phyloP scores from a whole-genome alignment of 2,888 invertebrate genomes.

The Dromius quadrimaculatus region DNA sequence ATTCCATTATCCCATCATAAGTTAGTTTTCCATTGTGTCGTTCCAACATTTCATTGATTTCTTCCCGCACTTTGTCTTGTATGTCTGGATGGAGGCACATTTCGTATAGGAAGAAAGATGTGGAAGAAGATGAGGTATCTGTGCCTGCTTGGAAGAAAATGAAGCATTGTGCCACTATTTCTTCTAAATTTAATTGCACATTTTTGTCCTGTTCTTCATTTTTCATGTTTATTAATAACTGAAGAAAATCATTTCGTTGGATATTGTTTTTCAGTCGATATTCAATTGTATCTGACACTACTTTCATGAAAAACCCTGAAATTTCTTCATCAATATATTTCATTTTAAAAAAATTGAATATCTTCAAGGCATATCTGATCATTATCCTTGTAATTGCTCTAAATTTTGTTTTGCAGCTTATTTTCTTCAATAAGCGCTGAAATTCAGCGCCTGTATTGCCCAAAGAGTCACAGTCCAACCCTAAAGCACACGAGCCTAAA shows the following conservation, averaged over 20 bases:
- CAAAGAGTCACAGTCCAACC: conserved; percentile 70
- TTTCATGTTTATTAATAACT: conserved; percentile 22
- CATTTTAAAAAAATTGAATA: conserved; percentile 50
- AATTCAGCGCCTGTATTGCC: conserved; percentile 69
- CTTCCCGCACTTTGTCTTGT: conserved; percentile 55
- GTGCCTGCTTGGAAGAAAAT: conserved; percentile 58
- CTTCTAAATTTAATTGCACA: too few relatives aligned
- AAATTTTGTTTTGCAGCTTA: conserved; percentile 56
- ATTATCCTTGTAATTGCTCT: conserved; percentile 54
- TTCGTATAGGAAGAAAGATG: conserved; percentile 57
- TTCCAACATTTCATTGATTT: conserved; percentile 53
- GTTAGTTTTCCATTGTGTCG: conserved; percentile 54
- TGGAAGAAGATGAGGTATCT: conserved; percentile 58
- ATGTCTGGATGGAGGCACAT: conserved; percentile 55
- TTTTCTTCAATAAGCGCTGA: too few relatives aligned
- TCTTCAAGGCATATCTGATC: conserved; percentile 36
- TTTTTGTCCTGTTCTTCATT: too few relatives aligned
- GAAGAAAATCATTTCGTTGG: conserved; percentile 12
- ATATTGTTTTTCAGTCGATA: conserved; percentile 9
- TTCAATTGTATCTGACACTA: not conserved
- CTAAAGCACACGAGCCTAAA: conserved; percentile 71
- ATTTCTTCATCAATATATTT: conserved; percentile 53
- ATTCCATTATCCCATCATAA: conserved; percentile 52
- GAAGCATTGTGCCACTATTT: conserved; percentile 57
- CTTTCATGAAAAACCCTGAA: conserved; percentile 15